A percentile compares a stretch with the other conserved stretches of the same genome.
Conservation (phyloP, 2,797 vertebrate genomes). For the Percopsis omiscomaycus region DNA sequence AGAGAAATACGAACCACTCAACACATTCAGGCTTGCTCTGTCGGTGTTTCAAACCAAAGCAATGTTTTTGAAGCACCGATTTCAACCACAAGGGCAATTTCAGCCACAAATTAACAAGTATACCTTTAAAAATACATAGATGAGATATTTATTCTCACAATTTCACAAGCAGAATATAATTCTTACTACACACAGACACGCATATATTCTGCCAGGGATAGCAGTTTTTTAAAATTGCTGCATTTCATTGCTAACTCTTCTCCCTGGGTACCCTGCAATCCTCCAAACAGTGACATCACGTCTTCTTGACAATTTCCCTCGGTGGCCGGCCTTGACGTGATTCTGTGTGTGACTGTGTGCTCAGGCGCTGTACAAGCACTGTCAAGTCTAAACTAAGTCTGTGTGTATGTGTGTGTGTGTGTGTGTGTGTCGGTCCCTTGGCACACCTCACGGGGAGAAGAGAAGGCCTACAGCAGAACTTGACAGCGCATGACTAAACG, state of each 20-base stretch:
- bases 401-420: conserved; percentile 20
- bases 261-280: conserved; percentile 18
- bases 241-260: conserved; percentile 22
- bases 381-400: conserved; percentile 1
- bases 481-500: conserved; percentile 77
- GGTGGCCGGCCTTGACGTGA: conserved; percentile 34
- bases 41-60: too few species aligned
- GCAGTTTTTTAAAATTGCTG: conserved; percentile 22
- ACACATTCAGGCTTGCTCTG: too few species aligned
- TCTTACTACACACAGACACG: conserved; percentile 1
- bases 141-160: too few species aligned
- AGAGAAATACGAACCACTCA: too few species aligned
- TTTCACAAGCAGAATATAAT: too few species aligned
- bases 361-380: neutral
- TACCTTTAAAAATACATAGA: too few species aligned
- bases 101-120: too few species aligned
- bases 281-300: conserved; percentile 39
- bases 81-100: too few species aligned
- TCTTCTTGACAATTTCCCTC: conserved; percentile 54
- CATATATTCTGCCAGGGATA: neutral
- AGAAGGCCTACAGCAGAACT: conserved; percentile 64
- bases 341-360: conserved; percentile 16
- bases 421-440: conserved; percentile 36
- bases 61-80: too few species aligned
- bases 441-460: conserved; percentile 60